Evolutionary conservation across 1,140 invertebrate genomes (phyloP).

Genomic region (Lepeophtheirus salmonis): DNA sequence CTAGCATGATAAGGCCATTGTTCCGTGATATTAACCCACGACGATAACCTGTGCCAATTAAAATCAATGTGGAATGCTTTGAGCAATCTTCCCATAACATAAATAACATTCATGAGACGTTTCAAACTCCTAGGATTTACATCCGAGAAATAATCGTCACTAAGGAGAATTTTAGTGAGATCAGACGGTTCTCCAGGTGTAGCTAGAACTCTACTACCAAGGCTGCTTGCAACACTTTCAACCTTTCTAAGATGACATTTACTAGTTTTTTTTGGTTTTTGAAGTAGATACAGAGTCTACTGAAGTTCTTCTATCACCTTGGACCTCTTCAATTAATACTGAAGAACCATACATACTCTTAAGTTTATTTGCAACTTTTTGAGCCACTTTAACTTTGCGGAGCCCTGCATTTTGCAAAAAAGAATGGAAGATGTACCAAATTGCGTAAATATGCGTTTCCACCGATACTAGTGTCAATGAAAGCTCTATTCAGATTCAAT

Average conservation of each 20-base stretch:
- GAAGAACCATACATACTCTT: not conserved
- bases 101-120: slow-evolving; percentile 89
- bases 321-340: not conserved
- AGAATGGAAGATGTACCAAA: slow-evolving; percentile 92
- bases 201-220: slow-evolving; percentile 47
- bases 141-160: slow-evolving; percentile 90
- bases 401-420: slow-evolving; percentile 88
- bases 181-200: slow-evolving; percentile 23
- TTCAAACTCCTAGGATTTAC: slow-evolving; percentile 92
- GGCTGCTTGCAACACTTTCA: slow-evolving; percentile 69
- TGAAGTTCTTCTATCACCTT: not conserved
- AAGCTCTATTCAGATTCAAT: slow-evolving; percentile 60
- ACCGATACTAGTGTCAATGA: slow-evolving; percentile 54
- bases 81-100: slow-evolving; percentile 78
- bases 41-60: slow-evolving; percentile 89
- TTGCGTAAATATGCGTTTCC: slow-evolving; percentile 48
- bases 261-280: slow-evolving; percentile 21
- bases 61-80: slow-evolving; percentile 98
- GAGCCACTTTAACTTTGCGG: slow-evolving; percentile 62
- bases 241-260: slow-evolving; percentile 29
- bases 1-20: slow-evolving; percentile 95
- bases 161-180: slow-evolving; percentile 43
- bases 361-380: slow-evolving; percentile 43
- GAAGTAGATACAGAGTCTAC: not conserved
- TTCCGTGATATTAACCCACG: slow-evolving; percentile 95